Conservation (phyloP, 2,888 invertebrate species). For the Coleophora flavipennella region DNA sequence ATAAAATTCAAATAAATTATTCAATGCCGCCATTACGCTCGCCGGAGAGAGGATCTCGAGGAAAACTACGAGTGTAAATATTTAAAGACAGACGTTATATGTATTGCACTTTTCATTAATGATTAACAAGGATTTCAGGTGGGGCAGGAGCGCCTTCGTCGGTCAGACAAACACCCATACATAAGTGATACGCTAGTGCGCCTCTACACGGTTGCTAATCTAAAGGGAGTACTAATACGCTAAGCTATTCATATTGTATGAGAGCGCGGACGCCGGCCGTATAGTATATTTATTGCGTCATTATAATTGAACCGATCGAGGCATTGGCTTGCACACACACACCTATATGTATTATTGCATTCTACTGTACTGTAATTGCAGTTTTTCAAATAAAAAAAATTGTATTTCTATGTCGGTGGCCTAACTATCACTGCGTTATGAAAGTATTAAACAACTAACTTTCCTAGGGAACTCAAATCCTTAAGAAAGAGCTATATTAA, state of each 20-base stretch:
- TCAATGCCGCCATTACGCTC: conserved; percentile 54
- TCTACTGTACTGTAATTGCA: background rate
- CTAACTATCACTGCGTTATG: no score
- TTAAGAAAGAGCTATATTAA: no score
- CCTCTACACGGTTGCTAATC: conserved; percentile 45
- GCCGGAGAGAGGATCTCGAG: conserved; percentile 34
- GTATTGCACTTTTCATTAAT: conserved; percentile 71
- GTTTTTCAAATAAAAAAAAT: no score
- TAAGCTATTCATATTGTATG: conserved; percentile 40
- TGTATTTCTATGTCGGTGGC: no score
- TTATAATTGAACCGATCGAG: conserved; percentile 20
- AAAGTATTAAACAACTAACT: no score
- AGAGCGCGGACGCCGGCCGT: conserved; percentile 27
- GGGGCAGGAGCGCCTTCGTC: conserved; percentile 33
- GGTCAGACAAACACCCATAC: conserved; percentile 39
- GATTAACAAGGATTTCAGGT: conserved; percentile 53
- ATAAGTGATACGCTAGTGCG: conserved; percentile 44
- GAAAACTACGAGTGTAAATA: conserved; percentile 61
- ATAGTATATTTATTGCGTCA: conserved; percentile 40
- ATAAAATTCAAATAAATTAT: conserved; percentile 67
- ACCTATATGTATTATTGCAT: conserved; percentile 15
- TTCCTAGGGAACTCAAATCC: no score
- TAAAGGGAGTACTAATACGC: conserved; percentile 46
- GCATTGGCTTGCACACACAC: conserved; percentile 12
- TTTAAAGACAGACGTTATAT: conserved; percentile 63